These are phyloP conservation scores for Todiramphus saurophagus DNA, from an alignment of 2,113 vertebrate genomes.

Conservation along the genomic window DNA sequence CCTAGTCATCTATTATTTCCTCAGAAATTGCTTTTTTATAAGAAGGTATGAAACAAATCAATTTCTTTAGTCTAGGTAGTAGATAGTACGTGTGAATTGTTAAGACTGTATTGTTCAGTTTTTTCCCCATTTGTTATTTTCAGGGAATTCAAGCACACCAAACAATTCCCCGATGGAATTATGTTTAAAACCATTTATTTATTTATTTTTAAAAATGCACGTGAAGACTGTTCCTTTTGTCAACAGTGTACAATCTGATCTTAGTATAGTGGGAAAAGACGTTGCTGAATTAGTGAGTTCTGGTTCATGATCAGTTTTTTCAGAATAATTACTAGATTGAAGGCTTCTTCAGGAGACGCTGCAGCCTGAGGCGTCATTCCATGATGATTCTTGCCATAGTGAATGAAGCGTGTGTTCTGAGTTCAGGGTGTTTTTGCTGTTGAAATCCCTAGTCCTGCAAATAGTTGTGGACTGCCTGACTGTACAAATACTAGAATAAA, in stretches of 20 bases:
- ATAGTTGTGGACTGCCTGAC: neutral
- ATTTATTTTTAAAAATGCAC: neutral
- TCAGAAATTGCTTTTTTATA: constrained; percentile 8
- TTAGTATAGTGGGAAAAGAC: neutral
- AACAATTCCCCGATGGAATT: neutral
- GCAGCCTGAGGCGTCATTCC: neutral
- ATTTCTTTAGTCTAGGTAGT: neutral
- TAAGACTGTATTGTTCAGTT: neutral
- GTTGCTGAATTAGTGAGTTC: neutral
- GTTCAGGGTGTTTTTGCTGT: neutral
- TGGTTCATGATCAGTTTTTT: neutral
- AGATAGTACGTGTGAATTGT: neutral
- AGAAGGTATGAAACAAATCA: neutral
- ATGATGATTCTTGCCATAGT: neutral
- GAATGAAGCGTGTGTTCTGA: neutral
- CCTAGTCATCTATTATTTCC: neutral
- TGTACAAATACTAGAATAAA: neutral
- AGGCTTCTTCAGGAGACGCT: constrained; percentile 33
- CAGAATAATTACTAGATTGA: constrained; percentile 55
- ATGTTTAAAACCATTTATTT: neutral
- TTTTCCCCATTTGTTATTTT: neutral
- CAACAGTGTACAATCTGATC: neutral
- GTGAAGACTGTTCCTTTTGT: neutral
- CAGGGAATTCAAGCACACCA: neutral
- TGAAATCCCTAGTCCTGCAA: neutral